phyloP scores from a whole-genome alignment of 2,888 invertebrate species.

The Cheilosia grossa region DNA sequence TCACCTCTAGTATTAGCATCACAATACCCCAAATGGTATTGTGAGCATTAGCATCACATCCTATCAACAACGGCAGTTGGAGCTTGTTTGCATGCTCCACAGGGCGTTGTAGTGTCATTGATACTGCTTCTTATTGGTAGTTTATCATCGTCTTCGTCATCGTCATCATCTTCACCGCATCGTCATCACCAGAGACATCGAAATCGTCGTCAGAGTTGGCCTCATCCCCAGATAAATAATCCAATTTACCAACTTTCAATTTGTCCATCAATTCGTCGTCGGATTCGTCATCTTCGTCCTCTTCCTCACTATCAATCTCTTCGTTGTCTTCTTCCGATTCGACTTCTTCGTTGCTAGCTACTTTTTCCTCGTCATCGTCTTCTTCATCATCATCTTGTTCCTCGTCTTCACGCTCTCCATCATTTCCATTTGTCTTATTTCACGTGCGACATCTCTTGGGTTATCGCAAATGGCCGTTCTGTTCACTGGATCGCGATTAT shows the following conservation, averaged over 20 bases:
- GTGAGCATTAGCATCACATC: too few relatives aligned
- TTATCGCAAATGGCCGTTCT: too few relatives aligned
- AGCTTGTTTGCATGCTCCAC: too few relatives aligned
- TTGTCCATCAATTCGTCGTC: constrained; percentile 78
- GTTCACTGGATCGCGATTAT: too few relatives aligned
- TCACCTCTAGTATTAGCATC: too few relatives aligned
- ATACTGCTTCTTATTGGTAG: too few relatives aligned
- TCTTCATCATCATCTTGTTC: too few relatives aligned
- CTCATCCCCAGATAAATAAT: constrained; percentile 79
- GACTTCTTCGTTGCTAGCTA: constrained; percentile 51
- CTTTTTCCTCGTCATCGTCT: constrained; percentile 77
- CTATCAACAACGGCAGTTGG: too few relatives aligned
- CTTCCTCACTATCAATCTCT: constrained; percentile 78
- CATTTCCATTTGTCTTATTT: too few relatives aligned
- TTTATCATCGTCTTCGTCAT: constrained; percentile 85
- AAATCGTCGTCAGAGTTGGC: constrained; percentile 84
- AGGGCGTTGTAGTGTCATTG: too few relatives aligned
- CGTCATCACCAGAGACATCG: constrained; percentile 80
- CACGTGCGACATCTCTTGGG: too few relatives aligned
- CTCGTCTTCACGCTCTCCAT: constrained; percentile 72
- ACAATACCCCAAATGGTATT: too few relatives aligned
- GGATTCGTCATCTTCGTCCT: constrained; percentile 76
- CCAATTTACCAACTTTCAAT: constrained; percentile 79
- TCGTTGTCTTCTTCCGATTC: constrained; percentile 70
- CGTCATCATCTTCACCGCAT: constrained; percentile 83